Evolutionary conservation across 2,888 invertebrate genomes (phyloP).

Genomic region (Lagria hirta): DNA sequence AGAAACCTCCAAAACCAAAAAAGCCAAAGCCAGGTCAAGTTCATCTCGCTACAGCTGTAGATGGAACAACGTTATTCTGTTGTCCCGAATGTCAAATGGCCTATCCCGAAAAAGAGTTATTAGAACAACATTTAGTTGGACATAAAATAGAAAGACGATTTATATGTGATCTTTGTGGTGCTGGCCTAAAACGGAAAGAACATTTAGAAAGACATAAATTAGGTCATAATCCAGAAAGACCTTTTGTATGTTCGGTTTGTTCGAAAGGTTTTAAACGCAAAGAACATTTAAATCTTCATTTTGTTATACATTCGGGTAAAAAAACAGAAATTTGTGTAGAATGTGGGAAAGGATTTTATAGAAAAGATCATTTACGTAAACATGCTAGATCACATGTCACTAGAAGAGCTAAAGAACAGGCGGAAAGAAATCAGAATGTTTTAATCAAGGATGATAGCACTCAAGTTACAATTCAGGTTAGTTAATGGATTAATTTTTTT

Average conservation of each 20-base stretch:
- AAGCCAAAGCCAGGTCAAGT: slow-evolving; percentile 80
- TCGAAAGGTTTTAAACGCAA: slow-evolving; percentile 77
- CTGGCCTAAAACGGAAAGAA: slow-evolving; percentile 75
- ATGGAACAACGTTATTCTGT: slow-evolving; percentile 74
- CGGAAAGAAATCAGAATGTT: slow-evolving; percentile 47
- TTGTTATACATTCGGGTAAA: slow-evolving; percentile 80
- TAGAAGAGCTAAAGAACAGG: slow-evolving; percentile 72
- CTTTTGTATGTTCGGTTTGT: slow-evolving; percentile 76
- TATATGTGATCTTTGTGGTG: slow-evolving; percentile 76
- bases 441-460: slow-evolving; percentile 40
- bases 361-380: slow-evolving; percentile 78
- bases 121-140: slow-evolving; percentile 75
- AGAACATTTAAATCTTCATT: slow-evolving; percentile 79
- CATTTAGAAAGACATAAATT: slow-evolving; percentile 77
- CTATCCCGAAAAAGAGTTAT: slow-evolving; percentile 74
- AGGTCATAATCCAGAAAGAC: slow-evolving; percentile 78
- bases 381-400: slow-evolving; percentile 76
- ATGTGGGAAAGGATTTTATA: slow-evolving; percentile 77
- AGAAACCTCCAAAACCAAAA: slow-evolving; percentile 75
- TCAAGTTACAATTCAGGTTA: slow-evolving; percentile 51
- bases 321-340: slow-evolving; percentile 77
- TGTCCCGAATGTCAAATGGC: slow-evolving; percentile 83
- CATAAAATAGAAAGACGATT: slow-evolving; percentile 80
- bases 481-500: slow-evolving; percentile 12
- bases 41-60: slow-evolving; percentile 71